Percentiles rank a stretch among this genome's conserved stretches.
Conservation (phyloP, 1,140 invertebrate genomes). For the Hylyphantes graminicola region DNA sequence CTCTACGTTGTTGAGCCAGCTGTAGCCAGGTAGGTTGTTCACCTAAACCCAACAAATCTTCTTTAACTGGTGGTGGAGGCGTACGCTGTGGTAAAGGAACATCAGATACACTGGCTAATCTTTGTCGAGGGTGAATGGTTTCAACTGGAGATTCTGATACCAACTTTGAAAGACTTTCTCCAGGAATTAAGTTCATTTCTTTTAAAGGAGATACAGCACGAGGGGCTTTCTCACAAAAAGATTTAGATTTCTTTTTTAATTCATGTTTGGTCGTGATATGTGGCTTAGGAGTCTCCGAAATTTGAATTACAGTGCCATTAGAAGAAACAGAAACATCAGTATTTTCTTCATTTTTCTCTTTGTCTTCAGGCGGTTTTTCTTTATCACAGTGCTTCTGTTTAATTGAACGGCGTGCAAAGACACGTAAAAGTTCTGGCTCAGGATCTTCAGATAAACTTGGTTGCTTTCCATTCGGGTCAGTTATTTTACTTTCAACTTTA, state of each 20-base stretch:
- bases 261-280: conserved; percentile 41
- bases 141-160: conserved; percentile 44
- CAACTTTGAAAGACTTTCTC: conserved; percentile 65
- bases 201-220: conserved; percentile 64
- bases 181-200: conserved; percentile 66
- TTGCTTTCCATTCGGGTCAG: conserved; percentile 1
- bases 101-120: conserved; percentile 61
- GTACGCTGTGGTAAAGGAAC: conserved; percentile 51
- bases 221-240: conserved; percentile 69
- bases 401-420: conserved; percentile 80
- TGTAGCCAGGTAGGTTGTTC: conserved; percentile 63
- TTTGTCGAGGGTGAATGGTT: conserved; percentile 48
- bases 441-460: conserved; percentile 69
- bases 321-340: conserved; percentile 60
- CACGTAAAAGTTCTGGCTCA: conserved; percentile 82
- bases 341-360: conserved; percentile 22
- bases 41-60: conserved; percentile 53
- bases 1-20: conserved; percentile 76
- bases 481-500: conserved; percentile 20
- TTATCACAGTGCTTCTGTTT: conserved; percentile 78
- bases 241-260: conserved; percentile 72
- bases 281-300: conserved; percentile 47
- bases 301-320: conserved; percentile 47
- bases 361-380: conserved; percentile 65
- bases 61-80: conserved; percentile 46